These are phyloP conservation scores for Phoxinus dragarum DNA, from an alignment of 2,797 vertebrate species.

Conservation along the genomic window DNA sequence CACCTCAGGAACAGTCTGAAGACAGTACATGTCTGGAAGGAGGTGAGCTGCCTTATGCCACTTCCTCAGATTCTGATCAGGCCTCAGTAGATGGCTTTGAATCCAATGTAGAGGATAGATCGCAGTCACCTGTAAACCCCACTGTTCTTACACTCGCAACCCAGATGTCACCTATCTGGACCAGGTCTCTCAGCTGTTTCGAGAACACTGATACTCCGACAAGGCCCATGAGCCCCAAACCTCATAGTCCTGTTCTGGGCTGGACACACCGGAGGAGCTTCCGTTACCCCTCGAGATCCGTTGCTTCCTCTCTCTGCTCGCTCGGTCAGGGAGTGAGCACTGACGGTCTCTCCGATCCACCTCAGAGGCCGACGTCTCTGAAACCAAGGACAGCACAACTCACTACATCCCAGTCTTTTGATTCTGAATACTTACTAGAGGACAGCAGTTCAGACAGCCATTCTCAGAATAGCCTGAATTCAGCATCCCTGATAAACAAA, in stretches of 20 bases:
- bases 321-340: constrained; percentile 73
- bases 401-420: constrained; percentile 72
- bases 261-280: constrained; percentile 67
- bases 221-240: constrained; percentile 85
- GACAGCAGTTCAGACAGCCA: constrained; percentile 71
- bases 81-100: constrained; percentile 63
- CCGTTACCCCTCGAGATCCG: constrained; percentile 68
- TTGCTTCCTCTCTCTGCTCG: constrained; percentile 77
- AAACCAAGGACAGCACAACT: constrained; percentile 73
- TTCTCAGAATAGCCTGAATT: constrained; percentile 70
- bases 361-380: constrained; percentile 70
- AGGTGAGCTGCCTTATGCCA: constrained; percentile 61
- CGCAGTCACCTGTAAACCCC: constrained; percentile 60
- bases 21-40: constrained; percentile 60
- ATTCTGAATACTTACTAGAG: constrained; percentile 72
- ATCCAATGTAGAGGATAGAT: constrained; percentile 66
- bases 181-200: constrained; percentile 67
- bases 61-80: constrained; percentile 58
- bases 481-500: constrained; percentile 59
- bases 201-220: constrained; percentile 75
- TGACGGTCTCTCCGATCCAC: constrained; percentile 68
- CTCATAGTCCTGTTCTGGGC: constrained; percentile 72
- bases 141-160: constrained; percentile 60
- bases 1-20: constrained; percentile 54
- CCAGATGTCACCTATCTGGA: constrained; percentile 67